Percentiles rank a stretch among this genome's conserved stretches.
These are phyloP conservation scores for Galago senegalensis DNA, from an alignment of 2,797 vertebrate genomes.

Conservation along the genomic window DNA sequence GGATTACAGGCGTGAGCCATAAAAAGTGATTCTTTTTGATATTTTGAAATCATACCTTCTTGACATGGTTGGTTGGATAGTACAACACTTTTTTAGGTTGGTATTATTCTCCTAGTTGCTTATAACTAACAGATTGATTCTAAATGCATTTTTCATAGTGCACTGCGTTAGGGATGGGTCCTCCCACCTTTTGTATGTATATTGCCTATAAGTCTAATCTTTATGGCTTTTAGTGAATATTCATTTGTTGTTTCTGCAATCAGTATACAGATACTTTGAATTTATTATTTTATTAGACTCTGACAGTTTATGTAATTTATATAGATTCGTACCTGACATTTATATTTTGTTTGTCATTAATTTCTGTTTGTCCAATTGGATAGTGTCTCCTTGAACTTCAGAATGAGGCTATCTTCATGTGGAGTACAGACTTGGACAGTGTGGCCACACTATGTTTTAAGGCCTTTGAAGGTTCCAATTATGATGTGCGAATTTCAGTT, in stretches of 20 bases:
- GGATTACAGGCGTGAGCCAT: neutral
- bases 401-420: conserved; percentile 95
- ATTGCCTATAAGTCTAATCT: neutral
- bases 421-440: conserved; percentile 95
- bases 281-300: conserved; percentile 59
- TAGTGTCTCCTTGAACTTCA: conserved; percentile 97
- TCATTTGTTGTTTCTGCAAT: conserved; percentile 39
- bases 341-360: conserved; percentile 57
- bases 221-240: conserved; percentile 37
- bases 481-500: conserved; percentile 93
- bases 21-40: no score
- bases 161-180: neutral
- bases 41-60: neutral
- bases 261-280: conserved; percentile 55
- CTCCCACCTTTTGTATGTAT: neutral
- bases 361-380: conserved; percentile 69
- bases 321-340: conserved; percentile 46
- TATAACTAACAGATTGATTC: conserved; percentile 22
- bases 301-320: conserved; percentile 44
- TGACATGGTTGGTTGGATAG: neutral
- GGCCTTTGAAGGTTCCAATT: conserved; percentile 96
- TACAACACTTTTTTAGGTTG: neutral
- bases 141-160: conserved; percentile 35
- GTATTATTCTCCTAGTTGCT: conserved; percentile 41
- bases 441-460: conserved; percentile 95